Base-by-base conservation (phyloP, 2,888 invertebrate genomes). In the Archaeoteleia sp. region DNA sequence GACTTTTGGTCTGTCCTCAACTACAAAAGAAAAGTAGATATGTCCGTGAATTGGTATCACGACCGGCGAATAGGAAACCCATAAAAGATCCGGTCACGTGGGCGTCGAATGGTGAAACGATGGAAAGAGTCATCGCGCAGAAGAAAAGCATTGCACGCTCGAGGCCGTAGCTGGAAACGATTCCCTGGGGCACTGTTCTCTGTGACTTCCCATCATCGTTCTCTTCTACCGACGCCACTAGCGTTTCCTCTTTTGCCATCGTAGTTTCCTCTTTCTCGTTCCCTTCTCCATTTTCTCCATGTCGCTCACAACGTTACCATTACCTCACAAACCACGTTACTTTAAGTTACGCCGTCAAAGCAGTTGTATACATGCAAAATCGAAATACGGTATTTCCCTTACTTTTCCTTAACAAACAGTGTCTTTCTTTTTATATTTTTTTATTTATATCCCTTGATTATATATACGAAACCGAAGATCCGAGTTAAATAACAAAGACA, bases 131-230 rank as follows among this genome's bases (percentile, higher is more conserved):
- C 43, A 29, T 30, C 30, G 43, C 29, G 27, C n/a, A 14, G 30
- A 43, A 43, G 30, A 30, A 43, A 43, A 14, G 30, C 43, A 43
- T 15, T 43, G 30, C 43, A 25, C 43, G 15, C 43, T 14, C 14
- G 29, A 14, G 30, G 30, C 30, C 43, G 29, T 43, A 67, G 58
- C 62, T 61, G 57, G 71, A 53, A 73, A 78, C 76, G 71, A 78
- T 78, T 79, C 80, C 79, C 79, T 23, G 32, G 73, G 76, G 79
- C 70, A 74, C 70, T 74, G 72, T 78, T 78, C 79, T 54, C 72
- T 72, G 68, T 55, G 74, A 79, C 73, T 78, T 73, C 71, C 75
- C 77, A 75, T 78, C 78, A 76, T 77, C 78, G 74, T 74, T 49
- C 67, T 63, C 66, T 25, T 30, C 43, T 14, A 43, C 9, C 43